Evolutionary conservation across 2,888 invertebrate genomes (phyloP).

Genomic region (Tenthredo mesomela): DNA sequence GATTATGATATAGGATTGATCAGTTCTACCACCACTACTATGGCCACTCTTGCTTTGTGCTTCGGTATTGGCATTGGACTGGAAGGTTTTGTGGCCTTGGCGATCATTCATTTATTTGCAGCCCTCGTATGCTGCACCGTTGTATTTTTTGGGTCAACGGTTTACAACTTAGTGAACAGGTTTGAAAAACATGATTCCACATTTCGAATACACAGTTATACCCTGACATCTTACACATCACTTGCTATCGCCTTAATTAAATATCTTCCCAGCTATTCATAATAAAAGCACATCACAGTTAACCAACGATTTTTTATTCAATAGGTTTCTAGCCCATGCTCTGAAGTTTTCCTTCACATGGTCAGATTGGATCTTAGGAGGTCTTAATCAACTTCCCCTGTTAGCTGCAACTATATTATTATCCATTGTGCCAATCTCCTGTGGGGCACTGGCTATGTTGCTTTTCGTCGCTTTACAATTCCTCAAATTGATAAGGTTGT

Average conservation of each 20-base stretch:
- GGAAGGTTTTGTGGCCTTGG: constrained; percentile 69
- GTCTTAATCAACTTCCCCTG: constrained; percentile 85
- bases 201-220: neutral
- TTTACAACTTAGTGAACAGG: constrained; percentile 85
- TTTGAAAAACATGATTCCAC: constrained; percentile 65
- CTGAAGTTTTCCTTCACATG: constrained; percentile 78
- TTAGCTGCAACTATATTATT: constrained; percentile 84
- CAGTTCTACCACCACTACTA: constrained; percentile 58
- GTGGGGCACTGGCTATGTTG: constrained; percentile 86
- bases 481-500: constrained; percentile 86
- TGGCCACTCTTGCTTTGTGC: constrained; percentile 64
- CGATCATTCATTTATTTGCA: constrained; percentile 79
- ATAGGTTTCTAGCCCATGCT: constrained; percentile 79
- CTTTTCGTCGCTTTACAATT: constrained; percentile 71
- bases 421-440: constrained; percentile 83
- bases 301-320: constrained; percentile 59
- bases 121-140: constrained; percentile 80
- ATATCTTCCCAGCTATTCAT: neutral
- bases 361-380: constrained; percentile 84
- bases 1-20: constrained; percentile 60
- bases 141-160: constrained; percentile 85
- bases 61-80: constrained; percentile 63
- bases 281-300: neutral
- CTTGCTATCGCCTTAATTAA: neutral
- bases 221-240: neutral